Evolutionary conservation across 2,797 vertebrate species (phyloP).

Genomic region (Limosa lapponica): DNA sequence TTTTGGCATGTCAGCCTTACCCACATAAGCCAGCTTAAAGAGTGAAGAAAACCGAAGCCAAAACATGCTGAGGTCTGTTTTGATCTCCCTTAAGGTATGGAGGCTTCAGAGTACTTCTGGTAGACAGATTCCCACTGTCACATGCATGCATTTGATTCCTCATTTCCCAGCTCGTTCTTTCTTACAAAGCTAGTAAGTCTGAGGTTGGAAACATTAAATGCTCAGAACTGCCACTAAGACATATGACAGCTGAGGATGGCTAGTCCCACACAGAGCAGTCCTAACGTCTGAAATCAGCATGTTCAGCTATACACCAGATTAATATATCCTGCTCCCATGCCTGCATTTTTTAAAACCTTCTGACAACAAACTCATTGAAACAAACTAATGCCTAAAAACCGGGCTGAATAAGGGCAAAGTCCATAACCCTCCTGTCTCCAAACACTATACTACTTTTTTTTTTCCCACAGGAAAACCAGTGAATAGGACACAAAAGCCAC

Average conservation of each 20-base stretch:
- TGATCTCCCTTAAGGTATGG: conserved; percentile 36
- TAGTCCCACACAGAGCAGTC: background rate
- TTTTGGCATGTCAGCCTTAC: conserved; percentile 17
- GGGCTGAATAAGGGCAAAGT: background rate
- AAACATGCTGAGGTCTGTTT: conserved; percentile 14
- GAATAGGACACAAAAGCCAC: background rate
- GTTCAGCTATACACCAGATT: background rate
- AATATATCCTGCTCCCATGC: background rate
- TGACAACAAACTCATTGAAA: conserved; percentile 2
- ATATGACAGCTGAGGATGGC: background rate
- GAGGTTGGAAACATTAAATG: background rate
- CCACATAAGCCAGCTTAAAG: conserved; percentile 17
- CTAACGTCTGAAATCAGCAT: background rate
- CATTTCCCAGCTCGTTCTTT: background rate
- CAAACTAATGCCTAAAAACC: conserved; percentile 8
- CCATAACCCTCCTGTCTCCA: background rate
- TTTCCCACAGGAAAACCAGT: conserved; percentile 5
- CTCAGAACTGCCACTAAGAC: background rate
- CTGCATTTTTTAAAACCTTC: conserved; percentile 1
- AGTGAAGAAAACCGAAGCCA: conserved; percentile 5
- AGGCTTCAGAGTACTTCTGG: conserved; percentile 11
- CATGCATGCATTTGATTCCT: background rate
- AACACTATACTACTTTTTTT: background rate
- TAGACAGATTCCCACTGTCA: conserved; percentile 2
- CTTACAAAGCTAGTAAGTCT: background rate